Evolutionary conservation across 1,140 invertebrate species (phyloP).

Genomic region (Drosophila parabipectinata): DNA sequence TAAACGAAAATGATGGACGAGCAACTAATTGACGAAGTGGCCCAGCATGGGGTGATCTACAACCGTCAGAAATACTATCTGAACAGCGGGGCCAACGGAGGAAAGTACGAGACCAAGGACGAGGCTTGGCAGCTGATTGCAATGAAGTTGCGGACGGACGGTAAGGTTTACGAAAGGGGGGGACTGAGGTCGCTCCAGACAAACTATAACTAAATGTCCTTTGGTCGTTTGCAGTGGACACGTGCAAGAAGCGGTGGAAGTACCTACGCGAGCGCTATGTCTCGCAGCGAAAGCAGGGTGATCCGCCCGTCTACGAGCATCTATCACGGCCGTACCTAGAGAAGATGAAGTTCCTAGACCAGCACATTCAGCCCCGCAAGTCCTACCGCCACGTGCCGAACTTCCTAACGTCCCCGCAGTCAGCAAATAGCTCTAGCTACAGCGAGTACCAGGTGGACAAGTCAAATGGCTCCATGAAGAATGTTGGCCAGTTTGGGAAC

Average conservation of each 20-base stretch:
- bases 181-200: not conserved
- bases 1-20: constrained; percentile 81
- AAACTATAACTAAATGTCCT: constrained; percentile 12
- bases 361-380: constrained; percentile 81
- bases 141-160: constrained; percentile 74
- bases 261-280: constrained; percentile 83
- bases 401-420: constrained; percentile 78
- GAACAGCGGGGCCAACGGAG: constrained; percentile 66
- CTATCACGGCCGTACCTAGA: constrained; percentile 81
- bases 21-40: constrained; percentile 81
- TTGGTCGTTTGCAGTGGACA: constrained; percentile 64
- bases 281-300: constrained; percentile 79
- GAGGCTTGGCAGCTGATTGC: constrained; percentile 80
- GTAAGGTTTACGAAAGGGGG: constrained; percentile 42
- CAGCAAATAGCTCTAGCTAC: constrained; percentile 77
- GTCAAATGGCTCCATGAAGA: constrained; percentile 76
- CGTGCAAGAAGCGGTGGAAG: constrained; percentile 83
- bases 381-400: constrained; percentile 80
- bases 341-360: constrained; percentile 83
- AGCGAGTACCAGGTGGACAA: constrained; percentile 81
- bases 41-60: constrained; percentile 79
- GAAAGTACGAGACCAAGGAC: constrained; percentile 83
- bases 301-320: constrained; percentile 81
- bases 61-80: constrained; percentile 83
- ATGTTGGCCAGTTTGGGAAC: constrained; percentile 61